A percentile compares a stretch with the other conserved stretches of the same genome.
phyloP scores from a whole-genome alignment of 2,113 vertebrate species.

The Oreotragus oreotragus region DNA sequence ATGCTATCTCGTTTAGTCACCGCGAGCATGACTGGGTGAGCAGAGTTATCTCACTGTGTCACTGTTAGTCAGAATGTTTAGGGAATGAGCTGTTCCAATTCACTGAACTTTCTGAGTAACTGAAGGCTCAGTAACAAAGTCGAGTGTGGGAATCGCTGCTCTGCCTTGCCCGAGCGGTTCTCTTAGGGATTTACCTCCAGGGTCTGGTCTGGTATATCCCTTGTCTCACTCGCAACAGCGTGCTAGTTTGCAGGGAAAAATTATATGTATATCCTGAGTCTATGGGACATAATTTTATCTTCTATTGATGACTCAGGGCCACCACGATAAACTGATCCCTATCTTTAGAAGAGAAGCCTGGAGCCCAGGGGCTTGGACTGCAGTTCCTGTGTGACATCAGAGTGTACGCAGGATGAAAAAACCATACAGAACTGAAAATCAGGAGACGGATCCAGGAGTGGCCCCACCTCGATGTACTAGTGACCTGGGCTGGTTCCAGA shows the following conservation, averaged over 20 bases:
- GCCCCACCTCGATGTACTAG: background rate
- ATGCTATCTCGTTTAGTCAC: rapidly evolving
- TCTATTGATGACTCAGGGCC: background rate
- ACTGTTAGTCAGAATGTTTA: background rate
- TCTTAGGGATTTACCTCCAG: rapidly evolving
- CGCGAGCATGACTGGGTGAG: rapidly evolving
- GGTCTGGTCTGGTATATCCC: rapidly evolving
- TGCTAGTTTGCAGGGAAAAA: background rate
- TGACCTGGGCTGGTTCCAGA: background rate
- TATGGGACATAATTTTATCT: background rate
- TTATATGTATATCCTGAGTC: background rate
- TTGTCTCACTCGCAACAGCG: background rate
- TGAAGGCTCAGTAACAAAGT: background rate
- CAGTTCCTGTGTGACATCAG: background rate
- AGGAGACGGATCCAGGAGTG: background rate
- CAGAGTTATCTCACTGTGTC: rapidly evolving
- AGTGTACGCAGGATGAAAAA: too few species aligned
- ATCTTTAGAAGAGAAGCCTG: background rate
- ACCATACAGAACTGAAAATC: background rate
- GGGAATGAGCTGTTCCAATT: background rate
- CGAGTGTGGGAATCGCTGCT: rapidly evolving
- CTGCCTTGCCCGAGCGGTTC: rapidly evolving
- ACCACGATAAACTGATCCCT: rapidly evolving
- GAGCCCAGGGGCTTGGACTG: too few species aligned
- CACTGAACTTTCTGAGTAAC: background rate